Evolutionary conservation across 2,797 vertebrate genomes (phyloP).

Genomic region (Chiloscyllium punctatum): DNA sequence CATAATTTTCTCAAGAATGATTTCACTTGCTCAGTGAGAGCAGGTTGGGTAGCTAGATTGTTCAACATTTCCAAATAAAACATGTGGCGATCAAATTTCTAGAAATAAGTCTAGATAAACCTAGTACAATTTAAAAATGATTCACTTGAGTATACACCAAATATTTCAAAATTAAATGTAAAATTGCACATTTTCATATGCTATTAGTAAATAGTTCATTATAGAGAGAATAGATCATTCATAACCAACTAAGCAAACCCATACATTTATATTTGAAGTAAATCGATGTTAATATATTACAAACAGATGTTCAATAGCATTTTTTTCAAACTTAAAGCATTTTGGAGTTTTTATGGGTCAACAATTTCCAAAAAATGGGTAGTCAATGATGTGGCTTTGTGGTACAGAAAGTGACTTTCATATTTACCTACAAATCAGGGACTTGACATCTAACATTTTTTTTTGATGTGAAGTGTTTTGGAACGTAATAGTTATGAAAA

Average conservation of each 20-base stretch:
- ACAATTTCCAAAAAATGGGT: neutral
- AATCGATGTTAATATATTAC: neutral
- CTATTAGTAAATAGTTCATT: neutral
- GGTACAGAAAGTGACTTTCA: neutral
- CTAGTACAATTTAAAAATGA: no score
- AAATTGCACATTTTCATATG: no score
- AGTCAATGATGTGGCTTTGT: neutral
- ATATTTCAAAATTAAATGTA: no score
- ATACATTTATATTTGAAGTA: neutral
- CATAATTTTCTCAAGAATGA: no score
- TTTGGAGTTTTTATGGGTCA: neutral
- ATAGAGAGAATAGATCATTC: neutral
- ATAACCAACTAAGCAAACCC: neutral
- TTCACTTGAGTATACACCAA: no score
- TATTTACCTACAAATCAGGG: neutral
- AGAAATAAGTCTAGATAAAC: no score
- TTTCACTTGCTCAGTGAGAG: neutral
- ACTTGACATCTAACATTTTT: no score
- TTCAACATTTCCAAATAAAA: neutral
- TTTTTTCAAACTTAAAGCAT: neutral
- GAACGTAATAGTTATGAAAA: no score
- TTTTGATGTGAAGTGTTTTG: neutral
- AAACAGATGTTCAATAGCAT: neutral
- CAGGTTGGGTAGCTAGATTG: neutral
- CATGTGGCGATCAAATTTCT: no score